These are phyloP conservation scores for Heliconius hermathena DNA, from an alignment of 1,140 invertebrate genomes.

Conservation along the genomic window DNA sequence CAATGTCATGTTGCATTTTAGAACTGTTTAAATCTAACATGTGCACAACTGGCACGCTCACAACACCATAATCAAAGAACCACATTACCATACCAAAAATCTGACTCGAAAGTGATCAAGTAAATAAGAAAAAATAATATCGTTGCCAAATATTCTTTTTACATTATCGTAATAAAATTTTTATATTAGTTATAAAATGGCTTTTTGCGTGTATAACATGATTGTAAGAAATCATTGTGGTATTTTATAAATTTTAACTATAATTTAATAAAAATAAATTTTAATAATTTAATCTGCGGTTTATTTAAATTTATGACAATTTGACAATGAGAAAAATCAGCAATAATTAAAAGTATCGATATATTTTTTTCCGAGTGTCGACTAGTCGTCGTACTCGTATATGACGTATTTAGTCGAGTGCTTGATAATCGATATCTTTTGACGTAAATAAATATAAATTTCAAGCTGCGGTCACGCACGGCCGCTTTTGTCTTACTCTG, in stretches of 20 bases:
- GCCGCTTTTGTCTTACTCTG: slow-evolving; percentile 22
- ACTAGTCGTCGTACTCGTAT: background rate
- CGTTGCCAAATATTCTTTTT: too few relatives aligned
- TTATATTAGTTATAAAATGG: too few relatives aligned
- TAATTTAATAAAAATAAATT: too few relatives aligned
- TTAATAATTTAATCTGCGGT: too few relatives aligned
- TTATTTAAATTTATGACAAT: background rate
- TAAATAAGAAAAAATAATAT: too few relatives aligned
- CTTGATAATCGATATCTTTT: slow-evolving; percentile 22
- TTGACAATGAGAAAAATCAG: background rate
- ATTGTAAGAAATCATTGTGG: too few relatives aligned
- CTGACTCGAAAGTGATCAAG: background rate
- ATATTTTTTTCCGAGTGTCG: background rate
- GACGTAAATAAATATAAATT: slow-evolving; percentile 29
- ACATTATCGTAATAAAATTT: too few relatives aligned
- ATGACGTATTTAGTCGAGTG: background rate
- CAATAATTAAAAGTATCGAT: background rate
- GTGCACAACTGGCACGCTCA: too few relatives aligned
- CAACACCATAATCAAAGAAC: too few relatives aligned
- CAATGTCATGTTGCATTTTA: slow-evolving; percentile 11
- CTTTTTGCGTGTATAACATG: too few relatives aligned
- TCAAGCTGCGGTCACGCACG: slow-evolving; percentile 19
- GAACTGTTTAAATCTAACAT: too few relatives aligned
- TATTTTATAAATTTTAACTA: too few relatives aligned
- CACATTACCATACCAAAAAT: background rate